Base-by-base conservation (phyloP, 1,140 invertebrate genomes). In the Drosophila sechellia region DNA sequence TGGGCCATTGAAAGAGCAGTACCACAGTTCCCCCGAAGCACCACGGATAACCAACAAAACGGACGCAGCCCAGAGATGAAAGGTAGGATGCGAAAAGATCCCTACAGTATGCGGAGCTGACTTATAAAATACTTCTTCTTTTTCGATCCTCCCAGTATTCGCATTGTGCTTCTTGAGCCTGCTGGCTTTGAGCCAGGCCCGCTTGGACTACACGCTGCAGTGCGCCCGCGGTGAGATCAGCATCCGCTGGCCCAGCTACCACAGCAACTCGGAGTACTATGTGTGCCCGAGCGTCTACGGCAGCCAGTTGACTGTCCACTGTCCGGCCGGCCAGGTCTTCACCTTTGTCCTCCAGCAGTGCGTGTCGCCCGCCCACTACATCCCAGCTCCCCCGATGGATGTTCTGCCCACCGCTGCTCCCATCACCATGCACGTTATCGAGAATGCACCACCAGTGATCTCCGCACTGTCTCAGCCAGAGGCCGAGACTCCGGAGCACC, bases 161-260 rank as follows among this genome's bases (percentile, higher is more conserved):
- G 79, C 81, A 37, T 66, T 92, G 54, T 81, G 79, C 48, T 59
- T 86, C 22, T 55, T 92, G 22, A 71, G 86, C 76, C 71, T 90
- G 25, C 64, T 69, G 53, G 78, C 81, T 15, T 37, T 90, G 40
- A 61, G 81, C 10, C 84, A 89, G 65, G 85, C 86, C 11, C 71
- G 66, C 48, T 2, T 78, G 13, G 65, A 86, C 52, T 91, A 91
- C 57, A 70, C 65, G 40, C 55, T 92, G 65, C 77, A 77, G 84
- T 92, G 90, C 70, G 59, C 61, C 45, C 50, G 72, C 11, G 56
- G 77, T 0, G 90, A 92, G 77, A 53, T 90, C 5, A 79, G 87
- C 55, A 91, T 92, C 53, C 90, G 90, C 65, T 92, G 90, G 90
- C 90, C 90, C 1, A 91, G 87, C 61, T 92, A 92, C 42, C 63